Evolutionary conservation across 1,140 invertebrate genomes (phyloP).

Genomic region (Drosophila orosa): DNA sequence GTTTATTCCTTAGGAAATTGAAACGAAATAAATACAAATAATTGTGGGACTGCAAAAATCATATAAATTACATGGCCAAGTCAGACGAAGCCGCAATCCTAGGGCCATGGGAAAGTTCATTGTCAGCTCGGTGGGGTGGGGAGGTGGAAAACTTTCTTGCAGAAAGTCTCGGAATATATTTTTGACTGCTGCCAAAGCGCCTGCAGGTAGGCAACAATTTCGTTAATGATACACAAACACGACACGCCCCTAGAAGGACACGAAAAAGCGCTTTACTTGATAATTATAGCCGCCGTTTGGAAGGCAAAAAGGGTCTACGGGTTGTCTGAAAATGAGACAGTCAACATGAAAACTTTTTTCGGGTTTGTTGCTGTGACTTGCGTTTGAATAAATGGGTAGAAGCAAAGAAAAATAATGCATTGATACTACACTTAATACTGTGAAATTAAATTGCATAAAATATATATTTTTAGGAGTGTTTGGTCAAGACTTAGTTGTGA

Average conservation of each 20-base stretch:
- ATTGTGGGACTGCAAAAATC: background rate
- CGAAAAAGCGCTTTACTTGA: conserved; percentile 39
- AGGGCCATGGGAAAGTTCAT: conserved; percentile 10
- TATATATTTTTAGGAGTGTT: background rate
- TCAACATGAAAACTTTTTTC: conserved; percentile 1
- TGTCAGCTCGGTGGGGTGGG: conserved; percentile 6
- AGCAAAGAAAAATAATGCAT: background rate
- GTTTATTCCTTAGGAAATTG: background rate
- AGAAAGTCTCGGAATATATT: background rate
- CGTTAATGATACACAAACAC: conserved; percentile 67
- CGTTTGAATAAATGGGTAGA: background rate
- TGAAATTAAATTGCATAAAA: background rate
- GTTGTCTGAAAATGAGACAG: conserved; percentile 8
- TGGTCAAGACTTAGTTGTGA: background rate
- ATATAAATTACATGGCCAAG: conserved; percentile 1
- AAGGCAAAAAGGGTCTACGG: background rate
- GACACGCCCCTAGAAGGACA: conserved; percentile 2
- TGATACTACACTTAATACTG: background rate
- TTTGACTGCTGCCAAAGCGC: conserved; percentile 46
- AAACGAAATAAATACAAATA: background rate
- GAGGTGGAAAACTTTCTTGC: conserved; percentile 2
- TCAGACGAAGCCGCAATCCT: background rate
- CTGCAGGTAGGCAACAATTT: conserved; percentile 50
- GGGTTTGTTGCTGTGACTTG: background rate
- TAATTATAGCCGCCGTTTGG: conserved; percentile 9